Conservation (phyloP, 2,888 invertebrate genomes). For the Andrena flavipes region DNA sequence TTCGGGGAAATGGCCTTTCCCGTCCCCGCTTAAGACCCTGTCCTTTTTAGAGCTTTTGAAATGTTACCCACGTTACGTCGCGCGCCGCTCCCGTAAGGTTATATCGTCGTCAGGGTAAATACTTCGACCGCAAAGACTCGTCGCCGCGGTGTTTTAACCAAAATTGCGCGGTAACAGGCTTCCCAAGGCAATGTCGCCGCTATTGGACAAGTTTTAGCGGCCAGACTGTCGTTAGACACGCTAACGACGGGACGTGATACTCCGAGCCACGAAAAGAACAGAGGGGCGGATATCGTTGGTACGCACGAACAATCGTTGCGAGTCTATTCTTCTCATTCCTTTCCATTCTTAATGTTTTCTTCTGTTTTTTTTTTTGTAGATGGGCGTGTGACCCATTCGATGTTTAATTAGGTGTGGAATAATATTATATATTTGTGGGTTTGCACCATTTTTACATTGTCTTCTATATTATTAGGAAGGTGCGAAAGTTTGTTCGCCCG, state of each 20-base stretch:
- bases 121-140: slow-evolving; percentile 60
- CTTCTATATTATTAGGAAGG: too few relatives aligned
- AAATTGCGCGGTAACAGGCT: slow-evolving; percentile 65
- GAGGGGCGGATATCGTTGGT: slow-evolving; percentile 32
- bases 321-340: neutral
- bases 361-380: neutral
- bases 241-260: slow-evolving; percentile 65
- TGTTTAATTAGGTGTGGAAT: too few relatives aligned
- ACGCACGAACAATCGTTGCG: slow-evolving; percentile 38
- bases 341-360: neutral
- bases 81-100: slow-evolving; percentile 50
- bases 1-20: slow-evolving; percentile 34
- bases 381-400: neutral
- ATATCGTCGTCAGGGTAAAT: slow-evolving; percentile 66
- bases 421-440: too few relatives aligned
- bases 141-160: slow-evolving; percentile 51
- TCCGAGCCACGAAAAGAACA: slow-evolving; percentile 43
- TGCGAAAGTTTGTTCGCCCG: too few relatives aligned
- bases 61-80: slow-evolving; percentile 44
- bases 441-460: too few relatives aligned
- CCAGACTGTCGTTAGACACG: slow-evolving; percentile 78
- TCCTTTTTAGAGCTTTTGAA: slow-evolving; percentile 40
- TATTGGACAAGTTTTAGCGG: slow-evolving; percentile 66
- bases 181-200: slow-evolving; percentile 61
- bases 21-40: slow-evolving; percentile 30